Evolutionary conservation across 1,140 invertebrate species (phyloP).

Genomic region (Lucilia cuprina): DNA sequence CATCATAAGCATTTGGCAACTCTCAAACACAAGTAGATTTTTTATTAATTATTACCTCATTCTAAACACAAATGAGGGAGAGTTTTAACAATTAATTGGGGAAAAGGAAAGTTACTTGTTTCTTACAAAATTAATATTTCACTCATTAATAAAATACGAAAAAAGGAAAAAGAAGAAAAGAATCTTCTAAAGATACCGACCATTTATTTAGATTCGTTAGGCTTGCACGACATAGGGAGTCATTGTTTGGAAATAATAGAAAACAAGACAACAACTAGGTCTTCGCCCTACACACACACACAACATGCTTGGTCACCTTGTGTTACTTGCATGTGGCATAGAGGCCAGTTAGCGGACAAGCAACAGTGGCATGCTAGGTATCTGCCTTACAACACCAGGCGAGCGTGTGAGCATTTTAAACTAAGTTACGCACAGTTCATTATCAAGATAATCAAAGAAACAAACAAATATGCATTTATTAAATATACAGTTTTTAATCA

Average conservation of each 20-base stretch:
- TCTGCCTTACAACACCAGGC: neutral
- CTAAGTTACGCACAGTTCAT: neutral
- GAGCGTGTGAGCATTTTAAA: no score
- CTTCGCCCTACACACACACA: neutral
- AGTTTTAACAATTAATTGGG: neutral
- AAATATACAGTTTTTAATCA: neutral
- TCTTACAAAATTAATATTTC: neutral
- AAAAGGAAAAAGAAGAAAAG: neutral
- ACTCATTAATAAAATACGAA: neutral
- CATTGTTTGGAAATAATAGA: neutral
- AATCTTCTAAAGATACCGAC: neutral
- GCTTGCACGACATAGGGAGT: neutral
- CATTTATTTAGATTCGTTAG: neutral
- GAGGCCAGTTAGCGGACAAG: neutral
- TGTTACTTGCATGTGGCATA: neutral
- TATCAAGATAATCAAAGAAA: neutral
- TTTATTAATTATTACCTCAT: slow-evolving; percentile 6
- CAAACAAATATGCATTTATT: neutral
- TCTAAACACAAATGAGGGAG: slow-evolving; percentile 1
- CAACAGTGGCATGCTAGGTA: neutral
- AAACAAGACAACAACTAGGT: neutral
- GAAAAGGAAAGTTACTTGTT: slow-evolving; percentile 3
- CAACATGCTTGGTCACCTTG: neutral
- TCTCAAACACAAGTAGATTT: neutral
- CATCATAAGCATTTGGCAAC: neutral